phyloP scores from a whole-genome alignment of 2,797 vertebrate species.

The Mus caroli region DNA sequence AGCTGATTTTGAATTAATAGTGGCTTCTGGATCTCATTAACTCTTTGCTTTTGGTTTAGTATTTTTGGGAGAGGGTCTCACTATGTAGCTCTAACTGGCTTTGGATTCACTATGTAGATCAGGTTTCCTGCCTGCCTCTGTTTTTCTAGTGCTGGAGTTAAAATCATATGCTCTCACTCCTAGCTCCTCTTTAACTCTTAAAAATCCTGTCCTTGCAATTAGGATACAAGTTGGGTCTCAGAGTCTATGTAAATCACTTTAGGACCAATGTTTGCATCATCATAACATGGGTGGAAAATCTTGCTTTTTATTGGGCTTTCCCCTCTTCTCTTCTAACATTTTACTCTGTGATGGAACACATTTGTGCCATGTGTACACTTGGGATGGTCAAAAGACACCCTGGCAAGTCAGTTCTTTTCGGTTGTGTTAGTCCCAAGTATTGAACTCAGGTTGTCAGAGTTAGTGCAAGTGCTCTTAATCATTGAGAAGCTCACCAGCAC shows the following conservation, averaged over 20 bases:
- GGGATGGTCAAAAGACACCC: background rate
- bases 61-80: background rate
- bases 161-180: background rate
- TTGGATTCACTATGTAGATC: background rate
- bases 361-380: background rate
- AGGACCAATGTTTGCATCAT: slow-evolving; percentile 33
- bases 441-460: background rate
- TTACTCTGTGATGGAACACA: background rate
- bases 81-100: background rate
- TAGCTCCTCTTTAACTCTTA: background rate
- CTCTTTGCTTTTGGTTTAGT: background rate
- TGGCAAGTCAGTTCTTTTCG: background rate
- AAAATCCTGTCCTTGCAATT: background rate
- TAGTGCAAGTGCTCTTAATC: background rate
- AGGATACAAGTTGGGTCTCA: background rate
- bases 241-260: slow-evolving; percentile 12
- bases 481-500: background rate
- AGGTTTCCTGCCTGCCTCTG: background rate
- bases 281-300: slow-evolving; percentile 7
- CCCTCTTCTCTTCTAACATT: background rate
- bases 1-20: slow-evolving; percentile 41
- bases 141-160: background rate
- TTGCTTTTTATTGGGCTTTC: slow-evolving; percentile 37
- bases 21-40: background rate
- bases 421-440: background rate